A percentile compares a stretch with the other conserved stretches of the same genome.
These are phyloP conservation scores for Cotesia typhae DNA, from an alignment of 1,140 invertebrate species.

Conservation along the genomic window DNA sequence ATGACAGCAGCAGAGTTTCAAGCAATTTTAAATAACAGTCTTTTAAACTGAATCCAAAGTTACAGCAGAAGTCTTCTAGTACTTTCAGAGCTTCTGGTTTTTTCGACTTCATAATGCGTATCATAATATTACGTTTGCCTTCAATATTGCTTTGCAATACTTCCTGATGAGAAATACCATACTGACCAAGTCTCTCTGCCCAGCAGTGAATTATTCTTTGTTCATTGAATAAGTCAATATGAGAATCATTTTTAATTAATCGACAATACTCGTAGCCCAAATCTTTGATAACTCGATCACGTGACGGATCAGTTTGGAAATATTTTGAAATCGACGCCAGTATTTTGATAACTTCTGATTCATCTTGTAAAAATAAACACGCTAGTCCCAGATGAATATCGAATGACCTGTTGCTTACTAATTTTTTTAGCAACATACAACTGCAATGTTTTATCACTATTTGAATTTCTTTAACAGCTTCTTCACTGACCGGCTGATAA, in stretches of 20 bases:
- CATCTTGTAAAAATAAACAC: slow-evolving; percentile 49
- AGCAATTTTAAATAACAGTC: slow-evolving; percentile 58
- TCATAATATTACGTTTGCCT: slow-evolving; percentile 50
- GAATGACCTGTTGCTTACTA: slow-evolving; percentile 46
- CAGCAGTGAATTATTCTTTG: slow-evolving; percentile 50
- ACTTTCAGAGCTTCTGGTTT: slow-evolving; percentile 46
- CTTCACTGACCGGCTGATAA: slow-evolving; percentile 25
- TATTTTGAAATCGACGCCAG: slow-evolving; percentile 39
- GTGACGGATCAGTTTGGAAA: slow-evolving; percentile 44
- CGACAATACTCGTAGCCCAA: slow-evolving; percentile 53
- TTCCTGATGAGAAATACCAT: slow-evolving; percentile 52
- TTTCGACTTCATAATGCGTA: slow-evolving; percentile 48
- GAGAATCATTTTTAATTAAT: slow-evolving; percentile 41
- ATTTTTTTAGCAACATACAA: slow-evolving; percentile 48
- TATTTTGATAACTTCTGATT: slow-evolving; percentile 43
- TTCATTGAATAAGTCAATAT: slow-evolving; percentile 37
- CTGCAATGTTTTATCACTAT: slow-evolving; percentile 37
- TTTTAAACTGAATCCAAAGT: slow-evolving; percentile 55
- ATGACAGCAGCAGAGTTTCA: slow-evolving; percentile 52
- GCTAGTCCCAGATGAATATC: slow-evolving; percentile 51
- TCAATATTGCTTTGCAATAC: slow-evolving; percentile 48
- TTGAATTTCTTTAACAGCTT: slow-evolving; percentile 37
- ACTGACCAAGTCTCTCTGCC: slow-evolving; percentile 47
- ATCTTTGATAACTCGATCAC: slow-evolving; percentile 45
- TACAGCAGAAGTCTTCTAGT: slow-evolving; percentile 54